Evolutionary conservation across 2,113 vertebrate species (phyloP), one percentile per base, ranked within the genome.

Genomic region (Cyrtonyx montezumae): DNA sequence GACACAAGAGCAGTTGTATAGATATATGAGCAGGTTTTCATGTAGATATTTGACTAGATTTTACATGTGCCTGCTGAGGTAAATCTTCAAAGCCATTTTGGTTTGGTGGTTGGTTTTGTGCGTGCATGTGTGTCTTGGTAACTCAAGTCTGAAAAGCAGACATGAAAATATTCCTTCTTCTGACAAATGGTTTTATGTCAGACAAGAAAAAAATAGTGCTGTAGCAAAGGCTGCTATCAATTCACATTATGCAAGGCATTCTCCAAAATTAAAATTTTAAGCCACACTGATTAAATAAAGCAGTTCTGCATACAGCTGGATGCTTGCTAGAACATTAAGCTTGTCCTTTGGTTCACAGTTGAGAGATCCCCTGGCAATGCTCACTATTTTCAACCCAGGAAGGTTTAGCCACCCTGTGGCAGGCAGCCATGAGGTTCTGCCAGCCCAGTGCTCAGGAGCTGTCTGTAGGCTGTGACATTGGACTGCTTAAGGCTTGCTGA

Each of bases 201-300:
- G 46, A 18, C 61, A 87, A 78, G 34, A 59, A 36, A 34, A n/a
- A 37, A 45, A 71, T 20, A 45, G 53, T 2, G 61, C 79, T 49
- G 43, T 14, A 51, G 71, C 63, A 0, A 73, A 53, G 26, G 43
- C 65, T 59, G 49, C 37, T 37, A 84, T 46, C 55, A 18, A 37
- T 10, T 45, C 81, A 17, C 74, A 51, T 26, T 67, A 75, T 63
- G 25, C 74, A 61, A 48, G 51, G 73, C 43, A 37, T 46, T 21
- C 77, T 71, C 76, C 23, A n/a, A 43, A 78, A 59, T 37, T 49
- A 61, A 88, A 90, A 30, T 63, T 77, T 67, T 20, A 77, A 93
- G 63, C 14, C 61, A 59, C 0, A 0, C 7, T 55, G 87, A 83
- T 91, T 74, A 91, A 83, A 92, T 53, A 68, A 76, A 93, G 53